Evolutionary conservation across 2,888 invertebrate species (phyloP), one percentile per base, ranked within the genome.

Genomic region (Leptinotarsa juncta): DNA sequence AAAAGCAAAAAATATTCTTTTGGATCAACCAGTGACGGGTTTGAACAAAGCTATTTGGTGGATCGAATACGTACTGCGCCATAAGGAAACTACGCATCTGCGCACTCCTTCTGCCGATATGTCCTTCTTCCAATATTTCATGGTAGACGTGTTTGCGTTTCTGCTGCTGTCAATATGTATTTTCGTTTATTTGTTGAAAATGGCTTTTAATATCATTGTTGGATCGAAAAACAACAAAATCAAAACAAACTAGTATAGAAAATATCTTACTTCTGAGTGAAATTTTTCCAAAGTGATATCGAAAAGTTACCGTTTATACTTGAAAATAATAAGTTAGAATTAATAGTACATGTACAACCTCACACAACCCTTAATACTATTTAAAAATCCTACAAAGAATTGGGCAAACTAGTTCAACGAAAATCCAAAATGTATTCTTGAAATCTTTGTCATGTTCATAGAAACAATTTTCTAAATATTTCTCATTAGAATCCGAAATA

Each of bases 61-160:
- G 85, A 77, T 81, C 48, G 83, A 83, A 72, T 83, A 83, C 62
- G 80, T 82, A 10, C 77, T 83, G 12, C 76, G 84, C 49, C 81
- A 84, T 72, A 81, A 86, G 23, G 89, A 89, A 1, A 89, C 90
- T 0, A 84, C 84, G 4, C 88, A 89, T 78, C 85, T 91, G 10
- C 88, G 89, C 14, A 89, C 90, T 14, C 86, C 89, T 16, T 86
- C 85, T 1, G 88, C 88, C 14, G 89, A 89, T n/a, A 78, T 88
- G 12, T 82, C 87, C 4, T 87, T 87, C 78, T 79, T 85, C 55
- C 85, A 88, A 80, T 89, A 89, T 79, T 89, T 88, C 68, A 81
- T 89, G 81, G 57, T 90, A 65, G 90, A 90, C 78, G 81, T 85
- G 0, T 72, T 83, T 20, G 32, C n/a, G 15, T 32, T 62, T n/a